Base-by-base conservation (phyloP, 2,797 vertebrate species). In the Arnoldichthys spilopterus region DNA sequence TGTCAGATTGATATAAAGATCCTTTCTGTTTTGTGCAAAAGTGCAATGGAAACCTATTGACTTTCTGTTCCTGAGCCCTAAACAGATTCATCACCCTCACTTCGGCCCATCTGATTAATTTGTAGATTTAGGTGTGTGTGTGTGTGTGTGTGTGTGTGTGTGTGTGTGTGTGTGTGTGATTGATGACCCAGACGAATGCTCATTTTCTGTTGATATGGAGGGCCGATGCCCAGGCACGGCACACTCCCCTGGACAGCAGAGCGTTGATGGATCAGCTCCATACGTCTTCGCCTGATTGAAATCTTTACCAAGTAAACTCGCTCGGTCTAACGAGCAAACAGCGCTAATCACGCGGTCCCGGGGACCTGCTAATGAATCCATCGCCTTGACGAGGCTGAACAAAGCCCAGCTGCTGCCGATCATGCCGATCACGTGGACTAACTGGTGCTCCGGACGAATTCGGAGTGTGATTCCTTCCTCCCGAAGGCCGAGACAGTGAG, bases 271-370 rank as follows among this genome's bases (percentile, higher is more conserved):
- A 76, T 72, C 47, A n/a, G 47, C 58, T 51, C 40, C 43, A 11
- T 30, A 13, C 61, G 53, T 70, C 53, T 30, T 70, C 47, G 30
- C 49, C 76, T 66, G 76, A 72, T 72, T 85, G 61, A 82, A 63
- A 76, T 82, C 58, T 66, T 16, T 43, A 24, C 13, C 81, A 81
- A 69, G 78, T 81, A 79, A 81, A 79, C 62, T 73, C 37, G 53
- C 79, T 81, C 67, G 51, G 18, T 16, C 34, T 54, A 20, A 4
- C 45, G 28, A 72, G 45, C 58, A 64, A 76, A 70, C 24, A 58
- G 59, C 68, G 20, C 4, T 72, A 49, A 40, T 0, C 30, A 58
- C 32, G 26, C 0, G 11, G 20, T 30, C 26, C 45, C 49, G n/a
- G 22, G 20, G 61, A 16, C 53, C n/a, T 28, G 69, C 62, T 63